Base-by-base conservation (phyloP, 2,113 vertebrate species). In the Herpetotheres cachinnans region DNA sequence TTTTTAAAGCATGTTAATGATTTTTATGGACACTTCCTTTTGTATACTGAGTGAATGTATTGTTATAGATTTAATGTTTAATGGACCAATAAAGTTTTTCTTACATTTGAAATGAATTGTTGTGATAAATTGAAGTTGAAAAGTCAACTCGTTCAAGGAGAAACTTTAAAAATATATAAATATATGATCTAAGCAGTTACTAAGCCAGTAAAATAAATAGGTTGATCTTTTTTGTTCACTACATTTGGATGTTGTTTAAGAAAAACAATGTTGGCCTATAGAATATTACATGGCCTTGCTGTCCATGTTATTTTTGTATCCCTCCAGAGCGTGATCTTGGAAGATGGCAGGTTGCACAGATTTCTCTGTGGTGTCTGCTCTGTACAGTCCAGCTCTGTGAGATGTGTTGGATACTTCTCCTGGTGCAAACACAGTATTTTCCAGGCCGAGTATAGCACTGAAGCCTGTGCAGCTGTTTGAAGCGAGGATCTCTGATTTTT, bases 41-140 rank as follows among this genome's bases (percentile, higher is more conserved):
- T 97, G 87, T 97, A 97, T 96, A 96, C 91, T 73, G 88, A 88
- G 85, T 92, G 91, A 97, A 95, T 93, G 88, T 95, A 93, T 78
- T 96, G 92, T 91, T 95, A 94, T 17, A 95, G 93, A 67, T 94
- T 92, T 83, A 82, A 92, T 93, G 84, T 95, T 96, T 96, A 97
- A 96, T 85, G 85, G 96, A 93, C 91, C 95, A 98, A 97, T 98
- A 97, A 98, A 98, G 66, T 71, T 94, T 93, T 96, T 95, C 94
- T 93, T 97, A 97, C 46, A 56, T 97, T 97, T 93, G 78, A 97
- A 96, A 70, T 36, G 3, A 93, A 32, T 90, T 65, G 24, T 66
- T 77, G 82, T 95, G 70, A 25, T 96, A 65, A 52, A 16, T 73
- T 74, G 66, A 76, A 71, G 16, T 69, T 87, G 82, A 79, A 69